These are phyloP conservation scores for Brienomyrus longianalis DNA, from an alignment of 2,113 vertebrate species.

Conservation along the genomic window DNA sequence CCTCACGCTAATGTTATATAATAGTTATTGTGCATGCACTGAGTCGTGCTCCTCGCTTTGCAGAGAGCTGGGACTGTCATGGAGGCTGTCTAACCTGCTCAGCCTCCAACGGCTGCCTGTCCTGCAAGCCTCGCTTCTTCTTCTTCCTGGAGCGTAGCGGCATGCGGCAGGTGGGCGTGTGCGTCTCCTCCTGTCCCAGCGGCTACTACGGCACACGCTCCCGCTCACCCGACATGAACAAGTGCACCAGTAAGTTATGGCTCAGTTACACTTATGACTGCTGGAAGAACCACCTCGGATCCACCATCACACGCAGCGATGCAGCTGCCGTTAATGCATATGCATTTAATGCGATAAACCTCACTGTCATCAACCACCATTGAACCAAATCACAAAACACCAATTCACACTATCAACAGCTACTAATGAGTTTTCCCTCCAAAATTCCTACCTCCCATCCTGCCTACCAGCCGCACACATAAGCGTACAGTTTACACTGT, in stretches of 20 bases:
- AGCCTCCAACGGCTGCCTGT: constrained; percentile 94
- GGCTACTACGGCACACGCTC: constrained; percentile 92
- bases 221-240: constrained; percentile 90
- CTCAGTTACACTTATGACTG: constrained; percentile 8
- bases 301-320: not conserved
- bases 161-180: constrained; percentile 95
- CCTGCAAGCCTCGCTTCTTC: constrained; percentile 94
- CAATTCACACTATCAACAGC: not conserved
- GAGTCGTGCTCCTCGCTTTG: not conserved
- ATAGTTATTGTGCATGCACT: not conserved
- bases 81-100: constrained; percentile 95
- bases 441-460: not conserved
- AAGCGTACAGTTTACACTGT: not conserved
- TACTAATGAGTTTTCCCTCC: not conserved
- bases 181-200: constrained; percentile 87
- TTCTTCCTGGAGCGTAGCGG: constrained; percentile 93
- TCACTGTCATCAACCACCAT: not conserved
- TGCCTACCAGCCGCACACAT: not conserved
- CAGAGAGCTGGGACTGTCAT: constrained; percentile 85
- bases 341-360: not conserved
- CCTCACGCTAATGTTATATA: not conserved
- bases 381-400: not conserved
- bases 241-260: constrained; percentile 84
- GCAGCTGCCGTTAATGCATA: not conserved
- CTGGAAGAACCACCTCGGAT: not conserved